These are phyloP conservation scores for Astropecten irregularis DNA, from an alignment of 53 echinoderm and acorn worm species.

Conservation along the genomic window DNA sequence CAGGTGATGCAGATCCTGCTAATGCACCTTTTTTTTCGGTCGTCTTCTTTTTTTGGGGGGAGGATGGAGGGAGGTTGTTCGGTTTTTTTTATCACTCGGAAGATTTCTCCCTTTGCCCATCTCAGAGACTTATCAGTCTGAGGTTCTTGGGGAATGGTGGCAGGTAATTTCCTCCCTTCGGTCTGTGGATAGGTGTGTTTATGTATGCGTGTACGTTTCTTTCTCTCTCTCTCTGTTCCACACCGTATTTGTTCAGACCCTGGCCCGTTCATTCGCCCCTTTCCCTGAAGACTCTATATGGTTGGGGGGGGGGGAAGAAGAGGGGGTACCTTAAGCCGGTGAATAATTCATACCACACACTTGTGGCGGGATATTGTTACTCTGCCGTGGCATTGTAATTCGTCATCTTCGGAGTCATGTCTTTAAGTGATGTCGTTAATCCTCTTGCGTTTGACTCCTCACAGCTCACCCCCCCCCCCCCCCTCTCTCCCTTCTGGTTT, in stretches of 20 bases:
- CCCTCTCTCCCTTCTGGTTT: no score
- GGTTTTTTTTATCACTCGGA: neutral
- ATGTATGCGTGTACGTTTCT: no score
- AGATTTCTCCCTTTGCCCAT: neutral
- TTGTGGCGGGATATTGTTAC: conserved; percentile 36
- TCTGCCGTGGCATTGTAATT: conserved; percentile 24
- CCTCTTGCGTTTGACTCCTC: conserved; percentile 29
- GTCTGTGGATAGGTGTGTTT: no score
- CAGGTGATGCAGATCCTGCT: conserved; percentile 15
- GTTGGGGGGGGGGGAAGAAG: no score
- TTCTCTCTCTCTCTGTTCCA: neutral
- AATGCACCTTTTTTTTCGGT: neutral
- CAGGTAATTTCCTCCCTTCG: conserved; percentile 27
- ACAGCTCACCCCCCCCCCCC: neutral
- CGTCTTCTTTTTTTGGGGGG: no score
- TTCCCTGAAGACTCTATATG: no score
- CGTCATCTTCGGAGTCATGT: neutral
- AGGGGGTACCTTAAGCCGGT: neutral
- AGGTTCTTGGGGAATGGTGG: neutral
- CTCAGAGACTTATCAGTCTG: neutral
- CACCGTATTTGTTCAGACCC: no score
- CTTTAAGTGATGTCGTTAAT: conserved; percentile 26
- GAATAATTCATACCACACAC: conserved; percentile 32
- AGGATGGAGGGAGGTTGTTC: no score
- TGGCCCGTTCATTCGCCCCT: no score